These are phyloP conservation scores for Caradrina clavipalpis DNA, from an alignment of 2,888 invertebrate genomes.

Conservation along the genomic window DNA sequence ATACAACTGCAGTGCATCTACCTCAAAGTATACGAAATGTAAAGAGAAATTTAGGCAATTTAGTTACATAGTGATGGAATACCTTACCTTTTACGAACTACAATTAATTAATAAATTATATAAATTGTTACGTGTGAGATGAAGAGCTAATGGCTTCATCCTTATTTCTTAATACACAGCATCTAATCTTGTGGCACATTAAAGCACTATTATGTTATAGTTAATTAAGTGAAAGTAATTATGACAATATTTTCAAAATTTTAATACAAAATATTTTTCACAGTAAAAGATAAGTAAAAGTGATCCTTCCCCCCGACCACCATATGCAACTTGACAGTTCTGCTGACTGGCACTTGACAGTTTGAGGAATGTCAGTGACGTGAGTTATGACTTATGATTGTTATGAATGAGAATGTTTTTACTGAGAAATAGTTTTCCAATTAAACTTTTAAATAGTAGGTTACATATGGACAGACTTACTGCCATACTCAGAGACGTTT, in stretches of 20 bases:
- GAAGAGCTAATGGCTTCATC: slow-evolving; percentile 57
- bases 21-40: slow-evolving; percentile 5
- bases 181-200: slow-evolving; percentile 13
- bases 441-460: too few species aligned
- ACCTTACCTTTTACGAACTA: slow-evolving; percentile 64
- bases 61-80: slow-evolving; percentile 41
- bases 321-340: slow-evolving; percentile 49
- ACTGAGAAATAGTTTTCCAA: too few species aligned
- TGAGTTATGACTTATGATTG: too few species aligned
- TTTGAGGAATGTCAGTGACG: too few species aligned
- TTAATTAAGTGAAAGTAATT: slow-evolving; percentile 8
- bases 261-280: slow-evolving; percentile 35
- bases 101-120: slow-evolving; percentile 69
- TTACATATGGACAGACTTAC: too few species aligned
- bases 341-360: slow-evolving; percentile 2
- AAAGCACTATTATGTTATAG: slow-evolving; percentile 12
- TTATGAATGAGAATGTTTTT: not conserved
- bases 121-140: slow-evolving; percentile 74
- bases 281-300: not conserved
- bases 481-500: too few species aligned
- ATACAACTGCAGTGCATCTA: slow-evolving; percentile 16
- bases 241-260: slow-evolving; percentile 23
- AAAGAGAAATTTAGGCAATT: slow-evolving; percentile 30
- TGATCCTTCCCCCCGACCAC: slow-evolving; percentile 11
- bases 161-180: slow-evolving; percentile 44